Conservation (phyloP, 2,888 invertebrate species). For the Lissocephala sabroskyi region DNA sequence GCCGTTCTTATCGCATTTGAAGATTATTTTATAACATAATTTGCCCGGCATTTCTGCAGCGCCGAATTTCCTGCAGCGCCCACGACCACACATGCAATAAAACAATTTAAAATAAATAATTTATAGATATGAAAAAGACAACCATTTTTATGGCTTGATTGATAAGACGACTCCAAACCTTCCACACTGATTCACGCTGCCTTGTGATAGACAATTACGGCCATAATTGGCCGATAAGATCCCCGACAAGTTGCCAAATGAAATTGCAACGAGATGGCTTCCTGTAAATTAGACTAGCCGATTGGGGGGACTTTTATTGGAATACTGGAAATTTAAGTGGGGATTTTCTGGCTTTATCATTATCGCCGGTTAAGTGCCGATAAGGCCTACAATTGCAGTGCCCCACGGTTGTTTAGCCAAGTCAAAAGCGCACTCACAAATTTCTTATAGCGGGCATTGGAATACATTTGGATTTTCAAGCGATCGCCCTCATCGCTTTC, state of each 20-base stretch:
- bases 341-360: too few relatives aligned
- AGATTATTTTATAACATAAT: slow-evolving; percentile 52
- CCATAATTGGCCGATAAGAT: too few relatives aligned
- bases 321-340: too few relatives aligned
- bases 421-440: slow-evolving; percentile 48
- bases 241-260: too few relatives aligned
- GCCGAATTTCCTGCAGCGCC: slow-evolving; percentile 10
- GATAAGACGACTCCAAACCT: slow-evolving; percentile 36
- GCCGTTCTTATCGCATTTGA: slow-evolving; percentile 52
- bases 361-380: too few relatives aligned
- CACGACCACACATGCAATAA: slow-evolving; percentile 8
- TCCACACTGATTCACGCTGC: too few relatives aligned
- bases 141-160: slow-evolving; percentile 46
- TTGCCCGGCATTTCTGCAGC: slow-evolving; percentile 40
- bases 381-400: slow-evolving; percentile 26
- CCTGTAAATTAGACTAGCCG: too few relatives aligned
- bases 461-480: slow-evolving; percentile 35
- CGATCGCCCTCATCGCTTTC: slow-evolving; percentile 25
- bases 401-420: slow-evolving; percentile 56
- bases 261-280: too few relatives aligned
- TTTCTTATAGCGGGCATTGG: slow-evolving; percentile 44
- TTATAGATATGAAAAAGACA: slow-evolving; percentile 39
- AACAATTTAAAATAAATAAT: slow-evolving; percentile 25
- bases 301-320: too few relatives aligned
- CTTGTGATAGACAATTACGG: too few relatives aligned